A percentile compares a stretch with the other conserved stretches of the same genome.
Evolutionary conservation across 2,113 vertebrate genomes (phyloP).

Genomic region (Zingel zingel): DNA sequence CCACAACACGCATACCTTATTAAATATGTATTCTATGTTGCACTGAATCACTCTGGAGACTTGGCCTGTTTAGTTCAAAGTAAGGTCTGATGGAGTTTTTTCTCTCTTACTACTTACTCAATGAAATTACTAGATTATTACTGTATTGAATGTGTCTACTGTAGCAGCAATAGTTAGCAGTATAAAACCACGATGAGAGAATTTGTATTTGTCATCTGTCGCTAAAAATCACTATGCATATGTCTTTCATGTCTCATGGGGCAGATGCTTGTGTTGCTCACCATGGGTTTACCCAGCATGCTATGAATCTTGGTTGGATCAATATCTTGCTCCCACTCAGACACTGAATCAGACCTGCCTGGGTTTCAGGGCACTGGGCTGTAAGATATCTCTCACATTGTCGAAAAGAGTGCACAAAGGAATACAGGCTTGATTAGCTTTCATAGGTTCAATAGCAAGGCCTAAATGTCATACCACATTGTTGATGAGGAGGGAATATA

Average conservation of each 20-base stretch:
- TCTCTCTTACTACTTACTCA: slow-evolving; percentile 28
- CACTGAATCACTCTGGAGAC: slow-evolving; percentile 60
- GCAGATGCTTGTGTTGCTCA: slow-evolving; percentile 42
- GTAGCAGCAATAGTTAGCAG: slow-evolving; percentile 6
- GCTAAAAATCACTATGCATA: slow-evolving; percentile 18
- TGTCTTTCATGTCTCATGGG: slow-evolving; percentile 33
- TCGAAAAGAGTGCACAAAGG: slow-evolving; percentile 23
- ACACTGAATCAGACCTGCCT: slow-evolving; percentile 45
- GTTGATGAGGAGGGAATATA: slow-evolving; percentile 13
- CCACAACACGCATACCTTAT: slow-evolving; percentile 57
- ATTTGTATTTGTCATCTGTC: slow-evolving; percentile 29
- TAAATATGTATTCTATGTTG: slow-evolving; percentile 73
- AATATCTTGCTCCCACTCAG: slow-evolving; percentile 62
- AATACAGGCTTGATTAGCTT: slow-evolving; percentile 23
- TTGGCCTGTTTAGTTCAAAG: slow-evolving; percentile 72
- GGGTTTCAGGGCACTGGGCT: slow-evolving; percentile 42
- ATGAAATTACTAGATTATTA: slow-evolving; percentile 42
- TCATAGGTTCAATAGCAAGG: slow-evolving; percentile 13
- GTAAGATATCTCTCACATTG: slow-evolving; percentile 32
- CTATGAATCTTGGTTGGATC: slow-evolving; percentile 66
- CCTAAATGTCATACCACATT: slow-evolving; percentile 40
- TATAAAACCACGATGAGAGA: slow-evolving; percentile 15
- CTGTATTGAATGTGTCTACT: slow-evolving; percentile 8
- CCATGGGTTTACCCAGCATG: slow-evolving; percentile 48
- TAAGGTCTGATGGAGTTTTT: slow-evolving; percentile 33